These are phyloP conservation scores for Corythaixoides concolor DNA, from an alignment of 2,113 vertebrate genomes.

Conservation along the genomic window DNA sequence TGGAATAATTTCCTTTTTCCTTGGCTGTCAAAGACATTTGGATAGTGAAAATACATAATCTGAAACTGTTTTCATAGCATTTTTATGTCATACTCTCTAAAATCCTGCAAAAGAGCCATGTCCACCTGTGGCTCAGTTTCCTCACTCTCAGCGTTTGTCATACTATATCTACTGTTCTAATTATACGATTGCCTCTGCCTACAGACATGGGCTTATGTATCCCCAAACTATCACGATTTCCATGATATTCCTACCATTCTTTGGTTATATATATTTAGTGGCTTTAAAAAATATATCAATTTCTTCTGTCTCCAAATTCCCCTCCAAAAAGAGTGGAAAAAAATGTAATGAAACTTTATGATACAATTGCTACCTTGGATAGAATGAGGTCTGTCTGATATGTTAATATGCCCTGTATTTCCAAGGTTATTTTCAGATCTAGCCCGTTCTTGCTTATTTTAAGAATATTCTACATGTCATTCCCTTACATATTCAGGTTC, in stretches of 20 bases:
- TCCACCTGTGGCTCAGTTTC: background rate
- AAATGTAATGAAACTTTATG: background rate
- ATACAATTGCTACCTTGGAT: background rate
- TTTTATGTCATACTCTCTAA: background rate
- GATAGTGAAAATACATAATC: background rate
- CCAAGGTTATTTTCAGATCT: slow-evolving; percentile 3
- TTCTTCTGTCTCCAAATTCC: background rate
- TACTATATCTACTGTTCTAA: background rate
- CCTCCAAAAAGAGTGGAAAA: background rate
- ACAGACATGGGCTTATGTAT: background rate
- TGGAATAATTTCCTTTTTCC: background rate
- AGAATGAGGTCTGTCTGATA: background rate
- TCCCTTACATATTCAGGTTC: background rate
- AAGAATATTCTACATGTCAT: background rate
- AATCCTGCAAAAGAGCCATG: background rate
- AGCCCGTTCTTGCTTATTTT: background rate
- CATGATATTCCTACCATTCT: background rate
- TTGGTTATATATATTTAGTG: background rate
- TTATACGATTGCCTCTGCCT: background rate
- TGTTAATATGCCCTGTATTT: background rate
- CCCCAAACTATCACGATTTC: background rate
- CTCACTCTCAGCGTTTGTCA: background rate
- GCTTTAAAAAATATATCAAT: background rate
- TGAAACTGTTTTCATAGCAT: background rate
- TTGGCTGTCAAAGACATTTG: background rate